Evolutionary conservation across 1,140 invertebrate genomes (phyloP).

Genomic region (Liolophura sinensis): DNA sequence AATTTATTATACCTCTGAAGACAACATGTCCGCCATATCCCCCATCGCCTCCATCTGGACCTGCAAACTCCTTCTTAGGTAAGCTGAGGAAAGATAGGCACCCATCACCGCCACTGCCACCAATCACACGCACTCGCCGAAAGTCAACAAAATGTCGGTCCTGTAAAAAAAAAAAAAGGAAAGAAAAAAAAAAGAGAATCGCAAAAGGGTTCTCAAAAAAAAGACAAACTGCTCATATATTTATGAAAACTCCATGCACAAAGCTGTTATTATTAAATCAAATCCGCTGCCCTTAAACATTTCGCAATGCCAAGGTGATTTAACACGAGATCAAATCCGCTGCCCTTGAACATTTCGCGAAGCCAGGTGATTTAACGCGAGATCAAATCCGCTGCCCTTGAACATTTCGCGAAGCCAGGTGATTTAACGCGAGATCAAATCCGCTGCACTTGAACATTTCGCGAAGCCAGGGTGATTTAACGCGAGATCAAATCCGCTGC

Average conservation of each 20-base stretch:
- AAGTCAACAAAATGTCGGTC: constrained; percentile 47
- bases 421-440: too few relatives aligned
- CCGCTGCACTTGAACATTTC: too few relatives aligned
- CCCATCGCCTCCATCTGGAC: constrained; percentile 96
- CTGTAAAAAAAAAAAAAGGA: constrained; percentile 23
- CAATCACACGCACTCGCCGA: constrained; percentile 62
- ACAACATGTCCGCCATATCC: constrained; percentile 97
- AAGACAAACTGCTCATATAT: background rate
- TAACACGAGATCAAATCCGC: too few relatives aligned
- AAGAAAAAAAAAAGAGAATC: constrained; percentile 1
- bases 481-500: too few relatives aligned
- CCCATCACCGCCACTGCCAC: constrained; percentile 92
- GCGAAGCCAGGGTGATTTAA: too few relatives aligned
- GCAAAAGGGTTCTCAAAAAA: background rate
- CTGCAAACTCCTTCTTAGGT: constrained; percentile 81
- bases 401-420: too few relatives aligned
- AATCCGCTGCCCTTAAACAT: too few relatives aligned
- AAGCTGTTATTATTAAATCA: too few relatives aligned
- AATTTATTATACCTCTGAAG: constrained; percentile 68
- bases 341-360: too few relatives aligned
- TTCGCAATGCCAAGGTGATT: too few relatives aligned
- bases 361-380: too few relatives aligned
- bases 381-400: too few relatives aligned
- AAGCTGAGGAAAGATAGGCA: constrained; percentile 80
- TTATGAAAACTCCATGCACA: background rate